Base-by-base conservation (phyloP, 2,797 vertebrate genomes). In the Vespertilio murinus region DNA sequence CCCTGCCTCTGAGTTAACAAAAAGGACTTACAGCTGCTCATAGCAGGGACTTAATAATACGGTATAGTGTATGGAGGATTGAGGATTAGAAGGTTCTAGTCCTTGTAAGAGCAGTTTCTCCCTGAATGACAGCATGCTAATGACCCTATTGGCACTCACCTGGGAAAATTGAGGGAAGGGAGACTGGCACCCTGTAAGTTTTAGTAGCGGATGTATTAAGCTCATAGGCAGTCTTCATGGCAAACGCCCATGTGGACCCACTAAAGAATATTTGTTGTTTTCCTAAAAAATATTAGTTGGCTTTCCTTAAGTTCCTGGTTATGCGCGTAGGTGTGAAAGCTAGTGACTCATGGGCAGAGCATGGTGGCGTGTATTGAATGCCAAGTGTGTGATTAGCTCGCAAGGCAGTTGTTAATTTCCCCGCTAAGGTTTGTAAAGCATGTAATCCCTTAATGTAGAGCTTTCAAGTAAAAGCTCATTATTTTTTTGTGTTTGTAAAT, bases 381-480 rank as follows among this genome's bases (percentile, higher is more conserved):
- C 47, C 56, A 71, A 75, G 28, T 56, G 20, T 61, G 38, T 49
- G 49, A 54, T 65, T 93, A 84, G 33, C 30, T 93, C 56, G 70
- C n/a, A 79, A 95, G 45, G 42, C 4, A 42, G n/a, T 47, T 49
- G 22, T 80, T 96, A 77, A 94, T 91, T 89, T 92, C 4, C 56
- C 13, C 35, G 23, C 90, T 73, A 91, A 73, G 45, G 4, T 81
- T 73, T 88, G 49, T 71, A 89, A 92, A 87, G 91, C 82, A 74
- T 33, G 75, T 93, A 97, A 96, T 97, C 83, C 67, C 61, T 95
- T 96, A 84, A 91, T 91, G 33, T 49, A 90, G 61, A 86, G 25
- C 79, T 81, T 95, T 93, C 52, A 74, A 52, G 61, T 52, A 59
- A 89, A 93, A 88, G n/a, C n/a, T 77, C 8, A 33, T 75, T 75